These are phyloP conservation scores for Bombylius major DNA, from an alignment of 2,888 invertebrate genomes.

Conservation along the genomic window DNA sequence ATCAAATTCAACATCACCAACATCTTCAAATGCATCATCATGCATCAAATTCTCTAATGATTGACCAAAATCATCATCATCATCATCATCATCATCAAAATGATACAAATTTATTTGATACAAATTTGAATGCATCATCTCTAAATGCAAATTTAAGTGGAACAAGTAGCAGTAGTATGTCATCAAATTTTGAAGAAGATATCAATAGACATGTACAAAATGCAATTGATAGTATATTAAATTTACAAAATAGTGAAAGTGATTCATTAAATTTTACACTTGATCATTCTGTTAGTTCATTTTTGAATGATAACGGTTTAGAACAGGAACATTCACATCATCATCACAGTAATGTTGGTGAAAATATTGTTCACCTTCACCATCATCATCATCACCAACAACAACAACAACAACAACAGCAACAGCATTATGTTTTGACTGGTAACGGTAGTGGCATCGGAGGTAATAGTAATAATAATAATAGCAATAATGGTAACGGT, in stretches of 20 bases:
- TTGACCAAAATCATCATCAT: slow-evolving; percentile 12
- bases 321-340: slow-evolving; percentile 20
- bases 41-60: slow-evolving; percentile 28
- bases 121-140: slow-evolving; percentile 1
- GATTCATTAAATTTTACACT: slow-evolving; percentile 34
- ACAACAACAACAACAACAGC: slow-evolving; percentile 3
- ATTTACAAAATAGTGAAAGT: slow-evolving; percentile 45
- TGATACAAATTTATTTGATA: slow-evolving; percentile 1
- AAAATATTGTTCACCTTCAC: slow-evolving; percentile 8
- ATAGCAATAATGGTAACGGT: background rate
- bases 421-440: slow-evolving; percentile 1
- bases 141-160: slow-evolving; percentile 11
- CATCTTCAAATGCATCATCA: slow-evolving; percentile 22
- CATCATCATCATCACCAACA: background rate
- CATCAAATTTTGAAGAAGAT: slow-evolving; percentile 43
- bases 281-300: slow-evolving; percentile 33
- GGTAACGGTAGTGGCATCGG: background rate
- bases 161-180: slow-evolving; percentile 16
- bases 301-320: slow-evolving; percentile 32
- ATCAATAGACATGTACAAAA: slow-evolving; percentile 67
- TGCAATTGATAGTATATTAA: slow-evolving; percentile 66
- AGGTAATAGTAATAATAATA: slow-evolving; percentile 18
- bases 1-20: slow-evolving; percentile 6
- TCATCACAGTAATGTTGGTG: slow-evolving; percentile 6
- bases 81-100: slow-evolving; percentile 22